Evolutionary conservation across 2,113 vertebrate species (phyloP), one percentile per base, ranked within the genome.

Genomic region (Struthio camelus): DNA sequence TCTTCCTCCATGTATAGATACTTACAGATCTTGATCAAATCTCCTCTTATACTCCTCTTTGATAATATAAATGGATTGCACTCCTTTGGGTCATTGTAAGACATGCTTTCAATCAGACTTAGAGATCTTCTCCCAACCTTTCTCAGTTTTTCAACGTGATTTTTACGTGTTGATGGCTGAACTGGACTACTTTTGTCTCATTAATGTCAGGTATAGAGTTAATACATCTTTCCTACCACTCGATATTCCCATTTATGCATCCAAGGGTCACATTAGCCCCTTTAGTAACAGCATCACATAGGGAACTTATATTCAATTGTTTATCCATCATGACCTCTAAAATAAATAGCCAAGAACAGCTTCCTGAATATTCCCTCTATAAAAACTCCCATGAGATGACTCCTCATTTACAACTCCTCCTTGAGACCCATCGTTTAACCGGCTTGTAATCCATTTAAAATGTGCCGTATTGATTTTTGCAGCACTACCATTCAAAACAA

Each of bases 391-490:
- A 44, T 10, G 80, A 87, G 91, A 90, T 91, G 82, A 64, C 65
- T 96, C 69, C 87, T 80, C 51, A 78, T 94, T 83, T 96, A 59
- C 85, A 96, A 48, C 44, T 88, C 17, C 91, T 88, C 85, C 91
- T 86, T 4, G 91, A 96, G 91, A 94, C 69, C 78, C 85, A 79
- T 65, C 59, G 73, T 89, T 95, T 95, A 91, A 90, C 69, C 87
- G 78, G 75, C 65, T 95, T 3, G 4, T 86, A 95, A 96, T 88
- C 91, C 94, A 80, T 90, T 95, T 93, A 42, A 91, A 83, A 96
- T 86, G 64, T 64, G 54, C 75, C 51, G 67, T 67, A 93, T 91
- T 86, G 96, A 95, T 97, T 96, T 96, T 91, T 44, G 42, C 89
- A 67, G 71, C 20, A 54, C 81, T 75, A 54, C 91, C 50, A 42